Evolutionary conservation across 2,113 vertebrate genomes (phyloP).

Genomic region (Chrysemys picta): DNA sequence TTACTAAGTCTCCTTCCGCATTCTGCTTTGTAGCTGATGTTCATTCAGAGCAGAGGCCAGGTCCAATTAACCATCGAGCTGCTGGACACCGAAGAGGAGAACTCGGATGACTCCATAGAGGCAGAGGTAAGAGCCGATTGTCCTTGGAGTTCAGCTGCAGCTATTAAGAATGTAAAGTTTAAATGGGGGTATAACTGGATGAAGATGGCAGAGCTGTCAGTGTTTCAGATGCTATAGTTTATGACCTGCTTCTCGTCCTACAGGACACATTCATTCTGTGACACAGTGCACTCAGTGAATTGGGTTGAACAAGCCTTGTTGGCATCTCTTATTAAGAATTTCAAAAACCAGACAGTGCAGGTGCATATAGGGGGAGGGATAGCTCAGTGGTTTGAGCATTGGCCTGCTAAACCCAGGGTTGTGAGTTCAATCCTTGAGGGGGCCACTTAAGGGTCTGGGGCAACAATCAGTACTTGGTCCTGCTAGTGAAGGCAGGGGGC

Average conservation of each 20-base stretch:
- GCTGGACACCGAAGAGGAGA: slow-evolving; percentile 96
- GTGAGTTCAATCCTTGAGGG: too few relatives aligned
- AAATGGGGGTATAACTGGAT: too few relatives aligned
- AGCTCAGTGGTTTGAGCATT: too few relatives aligned
- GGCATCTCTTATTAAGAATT: not conserved
- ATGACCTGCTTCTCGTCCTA: too few relatives aligned
- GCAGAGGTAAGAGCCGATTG: slow-evolving; percentile 85
- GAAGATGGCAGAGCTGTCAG: too few relatives aligned
- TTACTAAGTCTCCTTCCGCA: not conserved
- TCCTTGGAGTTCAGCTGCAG: not conserved
- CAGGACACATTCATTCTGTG: too few relatives aligned
- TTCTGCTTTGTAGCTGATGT: slow-evolving; percentile 86
- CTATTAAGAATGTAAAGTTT: not conserved
- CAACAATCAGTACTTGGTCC: too few relatives aligned
- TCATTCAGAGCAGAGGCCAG: slow-evolving; percentile 89
- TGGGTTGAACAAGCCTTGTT: not conserved
- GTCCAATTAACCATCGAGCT: slow-evolving; percentile 94
- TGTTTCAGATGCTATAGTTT: too few relatives aligned
- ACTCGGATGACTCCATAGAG: slow-evolving; percentile 95
- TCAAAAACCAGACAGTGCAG: not conserved
- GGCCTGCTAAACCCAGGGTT: too few relatives aligned
- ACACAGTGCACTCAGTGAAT: not conserved
- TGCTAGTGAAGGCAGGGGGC: too few relatives aligned
- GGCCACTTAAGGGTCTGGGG: too few relatives aligned
- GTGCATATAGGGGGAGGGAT: too few relatives aligned